Conservation (phyloP, 2,113 vertebrate genomes). For the Anolis carolinensis region DNA sequence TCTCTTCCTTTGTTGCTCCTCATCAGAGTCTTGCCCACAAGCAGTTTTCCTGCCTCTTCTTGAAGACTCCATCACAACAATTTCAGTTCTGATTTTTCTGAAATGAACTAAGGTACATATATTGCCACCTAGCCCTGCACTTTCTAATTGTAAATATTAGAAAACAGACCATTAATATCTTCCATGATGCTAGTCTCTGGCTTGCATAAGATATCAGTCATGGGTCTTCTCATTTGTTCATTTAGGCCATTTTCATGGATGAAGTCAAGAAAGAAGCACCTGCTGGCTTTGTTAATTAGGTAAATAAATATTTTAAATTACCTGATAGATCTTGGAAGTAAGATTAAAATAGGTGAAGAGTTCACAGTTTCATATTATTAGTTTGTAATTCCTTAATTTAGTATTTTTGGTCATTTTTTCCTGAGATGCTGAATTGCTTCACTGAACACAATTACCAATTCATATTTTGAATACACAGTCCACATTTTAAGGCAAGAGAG, state of each 20-base stretch:
- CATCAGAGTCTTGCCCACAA: too few relatives aligned
- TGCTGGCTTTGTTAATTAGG: not conserved
- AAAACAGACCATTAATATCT: not conserved
- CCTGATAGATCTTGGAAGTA: not conserved
- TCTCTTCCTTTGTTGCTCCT: too few relatives aligned
- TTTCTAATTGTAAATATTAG: not conserved
- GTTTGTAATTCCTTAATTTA: not conserved
- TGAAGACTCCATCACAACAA: too few relatives aligned
- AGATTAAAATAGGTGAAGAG: not conserved
- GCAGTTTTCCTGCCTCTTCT: too few relatives aligned
- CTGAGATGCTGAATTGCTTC: not conserved
- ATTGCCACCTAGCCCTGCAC: not conserved
- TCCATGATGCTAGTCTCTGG: not conserved
- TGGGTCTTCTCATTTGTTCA: too few relatives aligned
- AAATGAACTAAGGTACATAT: not conserved
- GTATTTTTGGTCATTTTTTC: not conserved
- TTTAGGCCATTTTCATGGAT: not conserved
- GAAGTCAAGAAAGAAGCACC: not conserved
- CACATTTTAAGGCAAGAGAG: not conserved
- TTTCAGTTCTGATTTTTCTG: not conserved
- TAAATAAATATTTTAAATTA: not conserved
- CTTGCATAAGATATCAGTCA: not conserved
- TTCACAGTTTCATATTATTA: not conserved
- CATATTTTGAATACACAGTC: not conserved
- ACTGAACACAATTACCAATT: not conserved